These are phyloP conservation scores for Callimorpha dominula DNA, from an alignment of 2,888 invertebrate genomes.

Conservation along the genomic window DNA sequence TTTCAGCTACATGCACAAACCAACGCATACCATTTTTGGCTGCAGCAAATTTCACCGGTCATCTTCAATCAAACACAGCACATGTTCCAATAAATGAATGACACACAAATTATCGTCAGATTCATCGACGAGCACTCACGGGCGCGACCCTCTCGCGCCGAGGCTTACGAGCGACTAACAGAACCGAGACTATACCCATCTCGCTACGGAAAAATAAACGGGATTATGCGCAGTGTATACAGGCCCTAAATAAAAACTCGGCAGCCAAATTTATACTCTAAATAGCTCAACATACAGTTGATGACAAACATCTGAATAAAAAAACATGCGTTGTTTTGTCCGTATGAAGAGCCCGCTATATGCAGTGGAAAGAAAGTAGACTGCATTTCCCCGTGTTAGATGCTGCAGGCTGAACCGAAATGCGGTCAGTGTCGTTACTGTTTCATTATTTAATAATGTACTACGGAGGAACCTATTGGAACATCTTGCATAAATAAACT, in stretches of 20 bases:
- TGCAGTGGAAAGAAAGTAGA: constrained; percentile 84
- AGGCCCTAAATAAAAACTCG: constrained; percentile 58
- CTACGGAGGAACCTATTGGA: constrained; percentile 16
- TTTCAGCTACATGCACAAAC: constrained; percentile 71
- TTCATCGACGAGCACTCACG: constrained; percentile 37
- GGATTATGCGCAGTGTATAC: constrained; percentile 67
- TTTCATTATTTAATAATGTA: constrained; percentile 66
- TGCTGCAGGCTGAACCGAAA: constrained; percentile 73
- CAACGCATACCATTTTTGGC: constrained; percentile 76
- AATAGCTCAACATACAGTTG: constrained; percentile 27
- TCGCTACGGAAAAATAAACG: constrained; percentile 71
- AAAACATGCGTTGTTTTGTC: constrained; percentile 61
- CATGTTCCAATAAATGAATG: constrained; percentile 69
- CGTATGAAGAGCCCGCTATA: constrained; percentile 50
- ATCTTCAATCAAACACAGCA: constrained; percentile 78
- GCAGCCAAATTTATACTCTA: constrained; percentile 58
- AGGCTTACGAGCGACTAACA: constrained; percentile 70
- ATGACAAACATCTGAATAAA: constrained; percentile 24
- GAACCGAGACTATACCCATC: constrained; percentile 55
- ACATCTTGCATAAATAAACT: constrained; percentile 24
- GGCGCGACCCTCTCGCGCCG: constrained; percentile 60
- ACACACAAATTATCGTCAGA: constrained; percentile 47
- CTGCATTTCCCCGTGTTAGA: constrained; percentile 75
- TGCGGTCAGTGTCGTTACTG: constrained; percentile 71
- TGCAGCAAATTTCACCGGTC: constrained; percentile 77